Base-by-base conservation (phyloP, 2,797 vertebrate genomes). In the Sus cebifrons region DNA sequence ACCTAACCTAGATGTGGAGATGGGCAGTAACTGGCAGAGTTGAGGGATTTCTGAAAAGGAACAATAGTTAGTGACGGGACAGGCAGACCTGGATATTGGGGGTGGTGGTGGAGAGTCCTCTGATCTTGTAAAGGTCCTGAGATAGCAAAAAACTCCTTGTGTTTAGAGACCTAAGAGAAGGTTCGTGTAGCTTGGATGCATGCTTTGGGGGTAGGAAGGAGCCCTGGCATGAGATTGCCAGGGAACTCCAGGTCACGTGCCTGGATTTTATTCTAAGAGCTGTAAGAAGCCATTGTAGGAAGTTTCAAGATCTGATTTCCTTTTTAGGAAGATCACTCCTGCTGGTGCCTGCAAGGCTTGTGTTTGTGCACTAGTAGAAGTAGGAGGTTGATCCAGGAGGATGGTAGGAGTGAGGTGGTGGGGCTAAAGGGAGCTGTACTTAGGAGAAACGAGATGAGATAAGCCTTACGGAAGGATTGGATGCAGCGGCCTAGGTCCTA, bases 201-300 rank as follows among this genome's bases (percentile, higher is more conserved):
- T 36, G 36, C 54, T 78, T 25, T 89, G 74, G 25, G 68, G 27
- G 2, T 64, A 52, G 73, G 14, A 40, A n/a, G 32, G 93, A 29
- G 15, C 29, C 40, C 14, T 87, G 40, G 15, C 23, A n/a, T 78
- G 64, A 94, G 40, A 18, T 94, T 29, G 49, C n/a, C 52, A 58
- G 87, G 78, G 75, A 94, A 90, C 32, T 16, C 29, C n/a, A 60
- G 49, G 65, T 83, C 32, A 95, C n/a, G 14, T 89, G 58, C 95
- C 92, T 96, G 52, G 56, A 54, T 92, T 96, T 96, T 95, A 74
- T 89, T 92, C 52, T 86, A 67, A 91, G 67, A 93, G 49, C 27
- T 96, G 2, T 97, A 67, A 78, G 60, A 82, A 93, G 65, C 40
- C 25, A 58, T 84, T 62, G 20, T 93, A 77, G 71, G 56, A 62